These are phyloP conservation scores for Callyntrura sp. DNA, from an alignment of 2,888 invertebrate genomes.

Conservation along the genomic window DNA sequence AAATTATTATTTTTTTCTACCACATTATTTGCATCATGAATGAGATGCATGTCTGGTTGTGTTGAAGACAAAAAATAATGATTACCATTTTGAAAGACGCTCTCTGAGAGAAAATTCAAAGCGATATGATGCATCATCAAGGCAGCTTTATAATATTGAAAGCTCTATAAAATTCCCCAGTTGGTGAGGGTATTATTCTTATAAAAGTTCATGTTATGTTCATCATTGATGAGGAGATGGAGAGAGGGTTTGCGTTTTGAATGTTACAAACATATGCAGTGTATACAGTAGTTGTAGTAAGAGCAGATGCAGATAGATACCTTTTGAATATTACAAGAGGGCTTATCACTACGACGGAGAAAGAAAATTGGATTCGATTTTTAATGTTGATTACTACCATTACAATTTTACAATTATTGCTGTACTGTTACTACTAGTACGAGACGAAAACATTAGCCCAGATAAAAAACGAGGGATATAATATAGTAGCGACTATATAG, in stretches of 20 bases:
- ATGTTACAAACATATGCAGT: too few species aligned
- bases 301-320: too few species aligned
- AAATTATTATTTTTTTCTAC: conserved; percentile 61
- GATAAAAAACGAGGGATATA: neutral
- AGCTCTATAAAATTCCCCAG: neutral
- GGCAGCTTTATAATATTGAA: neutral
- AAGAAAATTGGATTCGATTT: conserved; percentile 59
- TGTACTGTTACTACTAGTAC: neutral
- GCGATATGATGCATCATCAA: neutral
- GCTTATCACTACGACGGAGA: neutral
- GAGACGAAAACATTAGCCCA: conserved; percentile 29
- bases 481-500: conserved; percentile 1
- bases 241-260: too few species aligned
- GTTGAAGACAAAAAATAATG: conserved; percentile 1
- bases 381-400: conserved; percentile 49
- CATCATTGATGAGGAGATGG: too few species aligned
- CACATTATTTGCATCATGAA: conserved; percentile 10
- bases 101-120: neutral
- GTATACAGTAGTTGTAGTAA: neutral
- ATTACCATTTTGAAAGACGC: neutral
- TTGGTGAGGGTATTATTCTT: neutral
- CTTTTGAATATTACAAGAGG: neutral
- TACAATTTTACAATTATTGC: neutral
- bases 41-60: conserved; percentile 6
- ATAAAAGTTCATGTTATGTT: too few species aligned